Conservation (phyloP, 2,888 invertebrate species). For the Drosophila koepferae region DNA sequence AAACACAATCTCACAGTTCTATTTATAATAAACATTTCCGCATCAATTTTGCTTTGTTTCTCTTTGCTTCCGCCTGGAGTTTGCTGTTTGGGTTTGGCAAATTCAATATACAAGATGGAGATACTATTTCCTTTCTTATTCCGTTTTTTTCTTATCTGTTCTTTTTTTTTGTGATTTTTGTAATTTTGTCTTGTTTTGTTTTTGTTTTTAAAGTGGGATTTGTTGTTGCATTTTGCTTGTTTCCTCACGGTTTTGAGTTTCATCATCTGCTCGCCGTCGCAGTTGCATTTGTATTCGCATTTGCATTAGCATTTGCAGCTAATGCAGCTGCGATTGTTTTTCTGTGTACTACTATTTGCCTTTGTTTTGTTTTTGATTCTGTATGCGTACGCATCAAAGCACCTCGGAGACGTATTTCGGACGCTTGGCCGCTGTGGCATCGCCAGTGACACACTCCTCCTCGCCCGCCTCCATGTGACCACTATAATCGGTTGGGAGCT, state of each 20-base stretch:
- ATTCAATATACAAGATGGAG: slow-evolving; percentile 82
- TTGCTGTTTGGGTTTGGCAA: slow-evolving; percentile 60
- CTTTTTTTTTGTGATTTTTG: slow-evolving; percentile 20
- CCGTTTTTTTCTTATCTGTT: slow-evolving; percentile 8
- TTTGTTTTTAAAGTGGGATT: slow-evolving; percentile 55
- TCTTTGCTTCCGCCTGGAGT: slow-evolving; percentile 24
- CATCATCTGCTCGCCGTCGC: slow-evolving; percentile 18
- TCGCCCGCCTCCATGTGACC: slow-evolving; percentile 82
- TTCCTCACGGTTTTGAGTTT: slow-evolving; percentile 33
- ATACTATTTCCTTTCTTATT: slow-evolving; percentile 59
- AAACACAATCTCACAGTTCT: slow-evolving; percentile 68
- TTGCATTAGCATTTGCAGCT: slow-evolving; percentile 20
- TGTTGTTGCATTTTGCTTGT: slow-evolving; percentile 42
- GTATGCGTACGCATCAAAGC: slow-evolving; percentile 83
- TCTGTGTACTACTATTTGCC: slow-evolving; percentile 53
- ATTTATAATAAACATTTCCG: slow-evolving; percentile 53
- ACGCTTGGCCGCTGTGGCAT: slow-evolving; percentile 79
- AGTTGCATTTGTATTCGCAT: slow-evolving; percentile 4
- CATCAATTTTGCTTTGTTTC: slow-evolving; percentile 48
- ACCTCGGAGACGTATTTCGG: slow-evolving; percentile 84
- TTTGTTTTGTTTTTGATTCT: slow-evolving; percentile 64
- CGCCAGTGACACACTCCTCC: slow-evolving; percentile 81
- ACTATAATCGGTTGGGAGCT: slow-evolving; percentile 83
- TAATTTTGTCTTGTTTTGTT: slow-evolving; percentile 24
- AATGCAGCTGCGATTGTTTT: slow-evolving; percentile 19